These are phyloP conservation scores for Parapsyche elsis DNA, from an alignment of 1,140 invertebrate species.

Conservation along the genomic window DNA sequence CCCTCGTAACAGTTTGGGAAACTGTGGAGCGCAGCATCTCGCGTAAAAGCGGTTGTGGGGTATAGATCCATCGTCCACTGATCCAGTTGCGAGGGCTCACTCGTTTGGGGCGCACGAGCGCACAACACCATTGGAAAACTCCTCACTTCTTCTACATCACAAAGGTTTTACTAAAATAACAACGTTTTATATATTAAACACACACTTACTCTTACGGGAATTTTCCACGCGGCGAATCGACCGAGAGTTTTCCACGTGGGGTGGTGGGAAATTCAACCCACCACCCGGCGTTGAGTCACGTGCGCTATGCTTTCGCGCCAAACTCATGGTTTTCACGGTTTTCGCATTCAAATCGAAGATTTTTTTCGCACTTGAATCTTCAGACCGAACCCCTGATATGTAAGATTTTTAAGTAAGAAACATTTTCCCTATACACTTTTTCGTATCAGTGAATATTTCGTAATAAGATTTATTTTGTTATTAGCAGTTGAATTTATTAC, in stretches of 20 bases:
- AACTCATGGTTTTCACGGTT: not conserved
- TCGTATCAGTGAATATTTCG: too few relatives aligned
- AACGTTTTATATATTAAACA: too few relatives aligned
- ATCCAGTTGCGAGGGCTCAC: constrained; percentile 11
- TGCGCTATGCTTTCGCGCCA: not conserved
- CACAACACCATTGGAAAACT: not conserved
- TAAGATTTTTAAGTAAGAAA: too few relatives aligned
- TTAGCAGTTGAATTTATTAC: too few relatives aligned
- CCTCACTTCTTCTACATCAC: too few relatives aligned
- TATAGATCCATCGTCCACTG: not conserved
- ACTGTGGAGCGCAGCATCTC: constrained; percentile 1
- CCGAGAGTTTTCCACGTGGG: not conserved
- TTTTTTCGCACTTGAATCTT: too few relatives aligned
- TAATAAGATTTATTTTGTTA: too few relatives aligned
- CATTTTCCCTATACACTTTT: too few relatives aligned
- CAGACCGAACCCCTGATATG: too few relatives aligned
- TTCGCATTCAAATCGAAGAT: not conserved
- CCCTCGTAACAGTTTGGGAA: not conserved
- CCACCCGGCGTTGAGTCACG: not conserved
- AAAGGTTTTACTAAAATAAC: too few relatives aligned
- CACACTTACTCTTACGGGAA: too few relatives aligned
- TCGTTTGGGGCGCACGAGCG: not conserved
- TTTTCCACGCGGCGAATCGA: not conserved
- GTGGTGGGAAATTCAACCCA: too few relatives aligned
- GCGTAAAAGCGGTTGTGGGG: not conserved